These are phyloP conservation scores for Rhodinocichla rosea DNA, from an alignment of 2,113 vertebrate genomes.

Conservation along the genomic window DNA sequence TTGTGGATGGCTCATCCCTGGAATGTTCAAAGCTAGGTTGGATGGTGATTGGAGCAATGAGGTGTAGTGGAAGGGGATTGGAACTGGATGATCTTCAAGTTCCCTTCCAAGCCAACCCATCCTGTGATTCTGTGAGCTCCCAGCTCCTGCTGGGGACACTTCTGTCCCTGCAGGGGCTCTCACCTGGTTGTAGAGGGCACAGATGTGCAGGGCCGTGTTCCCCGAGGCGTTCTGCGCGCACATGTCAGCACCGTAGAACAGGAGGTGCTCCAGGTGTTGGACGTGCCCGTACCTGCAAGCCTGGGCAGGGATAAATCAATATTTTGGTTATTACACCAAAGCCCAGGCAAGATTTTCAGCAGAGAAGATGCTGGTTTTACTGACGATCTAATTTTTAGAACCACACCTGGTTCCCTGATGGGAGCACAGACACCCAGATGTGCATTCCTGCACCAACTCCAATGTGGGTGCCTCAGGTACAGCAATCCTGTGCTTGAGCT, in stretches of 20 bases:
- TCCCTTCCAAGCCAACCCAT: not conserved
- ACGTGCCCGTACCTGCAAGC: constrained; percentile 84
- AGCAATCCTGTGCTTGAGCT: not conserved
- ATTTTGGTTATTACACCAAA: not conserved
- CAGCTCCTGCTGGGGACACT: accelerated
- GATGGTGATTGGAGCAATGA: accelerated
- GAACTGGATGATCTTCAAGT: too few species aligned
- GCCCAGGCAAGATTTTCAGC: not conserved
- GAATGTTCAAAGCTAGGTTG: too few species aligned
- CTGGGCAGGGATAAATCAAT: not conserved
- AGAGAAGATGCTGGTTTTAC: not conserved
- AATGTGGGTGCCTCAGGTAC: accelerated
- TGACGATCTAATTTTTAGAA: not conserved
- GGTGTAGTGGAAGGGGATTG: accelerated
- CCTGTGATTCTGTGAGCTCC: accelerated
- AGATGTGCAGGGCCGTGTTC: constrained; percentile 86
- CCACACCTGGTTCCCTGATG: not conserved
- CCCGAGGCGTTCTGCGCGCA: constrained; percentile 85
- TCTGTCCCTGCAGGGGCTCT: not conserved
- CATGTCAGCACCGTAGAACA: constrained; percentile 88
- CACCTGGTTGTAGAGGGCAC: constrained; percentile 90
- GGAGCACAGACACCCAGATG: not conserved
- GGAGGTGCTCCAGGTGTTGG: constrained; percentile 84
- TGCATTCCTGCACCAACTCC: not conserved
- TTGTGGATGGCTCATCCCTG: not conserved